Conservation (phyloP, 2,113 vertebrate species). For the Cathartes aura region DNA sequence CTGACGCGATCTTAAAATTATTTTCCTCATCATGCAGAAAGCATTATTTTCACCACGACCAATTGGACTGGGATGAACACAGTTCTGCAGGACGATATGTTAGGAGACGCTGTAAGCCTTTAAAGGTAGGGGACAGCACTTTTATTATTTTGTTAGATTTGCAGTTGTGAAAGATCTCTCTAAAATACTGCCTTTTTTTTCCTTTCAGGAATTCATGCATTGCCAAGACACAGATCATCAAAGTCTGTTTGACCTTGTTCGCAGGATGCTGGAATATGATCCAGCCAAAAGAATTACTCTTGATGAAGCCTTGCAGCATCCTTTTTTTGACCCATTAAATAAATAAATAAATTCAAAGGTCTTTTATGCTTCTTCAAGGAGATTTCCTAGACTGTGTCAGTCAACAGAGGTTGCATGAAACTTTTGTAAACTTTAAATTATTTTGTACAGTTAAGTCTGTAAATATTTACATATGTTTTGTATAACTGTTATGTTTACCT, state of each 20-base stretch:
- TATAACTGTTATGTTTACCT: constrained; percentile 74
- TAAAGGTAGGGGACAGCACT: constrained; percentile 80
- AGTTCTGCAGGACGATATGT: constrained; percentile 90
- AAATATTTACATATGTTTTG: constrained; percentile 77
- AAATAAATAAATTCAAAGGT: constrained; percentile 72
- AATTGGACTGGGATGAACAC: constrained; percentile 91
- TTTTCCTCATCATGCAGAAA: constrained; percentile 76
- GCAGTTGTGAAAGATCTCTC: background rate
- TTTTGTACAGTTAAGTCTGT: constrained; percentile 83
- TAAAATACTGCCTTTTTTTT: background rate
- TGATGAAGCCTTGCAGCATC: constrained; percentile 89
- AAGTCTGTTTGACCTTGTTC: constrained; percentile 91
- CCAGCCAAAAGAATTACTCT: constrained; percentile 89
- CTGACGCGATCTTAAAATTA: background rate
- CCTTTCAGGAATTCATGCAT: constrained; percentile 88
- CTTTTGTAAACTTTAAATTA: constrained; percentile 84
- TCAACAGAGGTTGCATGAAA: constrained; percentile 78
- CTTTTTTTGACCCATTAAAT: constrained; percentile 85
- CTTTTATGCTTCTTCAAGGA: constrained; percentile 82
- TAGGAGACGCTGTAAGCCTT: constrained; percentile 90
- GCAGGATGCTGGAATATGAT: constrained; percentile 94
- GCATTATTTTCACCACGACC: constrained; percentile 86
- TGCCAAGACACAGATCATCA: constrained; percentile 87
- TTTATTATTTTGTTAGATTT: background rate
- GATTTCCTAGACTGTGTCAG: constrained; percentile 91